Percentiles rank a stretch among this genome's conserved stretches.
Evolutionary conservation across 2,888 invertebrate genomes (phyloP).

Genomic region (Amaurobius ferox): DNA sequence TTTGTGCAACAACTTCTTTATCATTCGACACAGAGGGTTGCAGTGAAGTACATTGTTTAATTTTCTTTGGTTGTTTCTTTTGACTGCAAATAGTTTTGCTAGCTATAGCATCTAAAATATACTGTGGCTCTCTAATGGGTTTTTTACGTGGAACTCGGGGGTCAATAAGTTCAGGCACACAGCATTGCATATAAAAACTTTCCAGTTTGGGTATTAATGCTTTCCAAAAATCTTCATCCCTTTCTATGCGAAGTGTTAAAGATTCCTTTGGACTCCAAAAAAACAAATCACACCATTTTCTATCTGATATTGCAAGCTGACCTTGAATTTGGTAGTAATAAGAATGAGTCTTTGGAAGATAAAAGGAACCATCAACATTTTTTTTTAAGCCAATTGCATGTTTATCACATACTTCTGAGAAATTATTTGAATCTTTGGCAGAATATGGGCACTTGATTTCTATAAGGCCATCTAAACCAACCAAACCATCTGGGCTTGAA

Average conservation of each 20-base stretch:
- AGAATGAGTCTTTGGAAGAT: not conserved
- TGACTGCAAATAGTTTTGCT: too few species aligned
- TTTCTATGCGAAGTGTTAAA: not conserved
- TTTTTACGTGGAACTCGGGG: too few species aligned
- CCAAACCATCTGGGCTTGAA: slow-evolving; percentile 25
- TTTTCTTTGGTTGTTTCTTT: too few species aligned
- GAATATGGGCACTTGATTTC: slow-evolving; percentile 30
- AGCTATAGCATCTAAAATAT: too few species aligned
- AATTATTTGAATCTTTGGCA: not conserved
- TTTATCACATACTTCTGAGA: not conserved
- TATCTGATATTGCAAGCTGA: too few species aligned
- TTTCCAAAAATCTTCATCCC: not conserved
- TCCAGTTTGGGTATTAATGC: not conserved
- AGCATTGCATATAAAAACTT: not conserved
- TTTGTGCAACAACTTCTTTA: too few species aligned
- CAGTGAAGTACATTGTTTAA: too few species aligned
- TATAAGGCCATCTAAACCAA: slow-evolving; percentile 14
- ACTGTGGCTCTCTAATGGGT: too few species aligned
- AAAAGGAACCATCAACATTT: not conserved
- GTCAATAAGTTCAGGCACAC: not conserved
- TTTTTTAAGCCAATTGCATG: not conserved
- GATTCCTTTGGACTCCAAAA: not conserved
- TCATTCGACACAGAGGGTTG: too few species aligned
- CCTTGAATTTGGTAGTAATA: not conserved
- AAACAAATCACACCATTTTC: slow-evolving; percentile 1